phyloP scores from a whole-genome alignment of 2,888 invertebrate species.

The Tanaodytes sp. region DNA sequence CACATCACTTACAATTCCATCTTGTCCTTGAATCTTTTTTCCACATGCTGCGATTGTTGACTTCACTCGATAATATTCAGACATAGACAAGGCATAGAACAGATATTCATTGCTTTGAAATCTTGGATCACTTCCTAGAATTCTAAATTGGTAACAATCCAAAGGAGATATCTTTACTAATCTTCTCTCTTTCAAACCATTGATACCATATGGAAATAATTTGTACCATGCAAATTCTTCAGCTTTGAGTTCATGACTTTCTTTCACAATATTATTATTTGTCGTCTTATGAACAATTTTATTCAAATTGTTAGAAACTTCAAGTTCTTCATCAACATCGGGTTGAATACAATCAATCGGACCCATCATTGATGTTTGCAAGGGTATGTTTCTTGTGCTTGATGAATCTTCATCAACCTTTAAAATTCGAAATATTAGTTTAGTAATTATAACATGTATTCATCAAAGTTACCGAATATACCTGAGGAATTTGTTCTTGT shows the following conservation, averaged over 20 bases:
- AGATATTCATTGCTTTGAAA: conserved; percentile 49
- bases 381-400: too few relatives aligned
- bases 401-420: too few relatives aligned
- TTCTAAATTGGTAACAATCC: conserved; percentile 56
- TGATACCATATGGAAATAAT: conserved; percentile 54
- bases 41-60: conserved; percentile 58
- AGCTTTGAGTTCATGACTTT: conserved; percentile 35
- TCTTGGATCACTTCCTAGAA: conserved; percentile 53
- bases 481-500: too few relatives aligned
- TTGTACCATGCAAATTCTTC: conserved; percentile 61
- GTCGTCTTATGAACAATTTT: background rate
- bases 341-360: background rate
- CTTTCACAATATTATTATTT: background rate
- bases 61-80: conserved; percentile 53
- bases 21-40: conserved; percentile 35
- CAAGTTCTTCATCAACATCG: background rate
- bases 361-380: too few relatives aligned
- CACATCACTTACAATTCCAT: conserved; percentile 55
- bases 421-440: too few relatives aligned
- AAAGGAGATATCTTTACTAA: conserved; percentile 58
- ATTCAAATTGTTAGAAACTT: background rate
- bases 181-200: conserved; percentile 51
- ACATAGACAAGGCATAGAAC: conserved; percentile 24
- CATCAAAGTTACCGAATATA: too few relatives aligned
- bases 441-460: too few relatives aligned